These are phyloP conservation scores for Amaurobius ferox DNA, from an alignment of 2,888 invertebrate genomes.

Conservation along the genomic window DNA sequence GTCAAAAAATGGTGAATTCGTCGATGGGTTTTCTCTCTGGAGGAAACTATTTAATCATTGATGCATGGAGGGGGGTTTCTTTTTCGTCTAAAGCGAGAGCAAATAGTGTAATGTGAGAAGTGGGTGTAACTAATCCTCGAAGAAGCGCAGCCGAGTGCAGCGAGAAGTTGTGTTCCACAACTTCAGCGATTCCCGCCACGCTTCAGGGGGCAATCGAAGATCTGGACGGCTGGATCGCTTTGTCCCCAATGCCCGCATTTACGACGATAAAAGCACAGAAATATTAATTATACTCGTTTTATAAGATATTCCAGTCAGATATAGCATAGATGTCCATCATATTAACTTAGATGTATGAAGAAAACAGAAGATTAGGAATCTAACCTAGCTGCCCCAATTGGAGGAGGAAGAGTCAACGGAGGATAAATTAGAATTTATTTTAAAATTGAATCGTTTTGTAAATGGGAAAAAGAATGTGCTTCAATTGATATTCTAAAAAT, in stretches of 20 bases:
- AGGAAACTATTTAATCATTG: constrained; percentile 64
- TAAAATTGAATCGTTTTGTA: too few relatives aligned
- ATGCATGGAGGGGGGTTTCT: constrained; percentile 39
- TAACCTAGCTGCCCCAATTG: too few relatives aligned
- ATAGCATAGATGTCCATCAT: too few relatives aligned
- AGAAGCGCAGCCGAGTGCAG: constrained; percentile 35
- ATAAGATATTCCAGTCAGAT: background rate
- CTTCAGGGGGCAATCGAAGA: constrained; percentile 3
- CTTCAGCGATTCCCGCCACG: background rate
- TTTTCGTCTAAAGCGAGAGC: constrained; percentile 52
- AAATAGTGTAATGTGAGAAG: constrained; percentile 70
- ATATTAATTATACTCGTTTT: background rate
- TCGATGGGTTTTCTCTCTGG: constrained; percentile 35
- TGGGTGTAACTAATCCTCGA: constrained; percentile 62
- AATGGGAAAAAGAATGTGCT: too few relatives aligned
- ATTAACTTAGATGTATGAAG: background rate
- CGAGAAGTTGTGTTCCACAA: constrained; percentile 33
- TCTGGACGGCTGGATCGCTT: constrained; percentile 4
- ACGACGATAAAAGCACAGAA: background rate
- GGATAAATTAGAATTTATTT: too few relatives aligned
- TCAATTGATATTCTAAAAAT: too few relatives aligned
- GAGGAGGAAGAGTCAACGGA: too few relatives aligned
- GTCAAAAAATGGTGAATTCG: constrained; percentile 62
- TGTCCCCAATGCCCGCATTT: constrained; percentile 28
- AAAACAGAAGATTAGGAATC: too few relatives aligned